phyloP scores from a whole-genome alignment of 2,797 vertebrate genomes.

The Neosalanx taihuensis region DNA sequence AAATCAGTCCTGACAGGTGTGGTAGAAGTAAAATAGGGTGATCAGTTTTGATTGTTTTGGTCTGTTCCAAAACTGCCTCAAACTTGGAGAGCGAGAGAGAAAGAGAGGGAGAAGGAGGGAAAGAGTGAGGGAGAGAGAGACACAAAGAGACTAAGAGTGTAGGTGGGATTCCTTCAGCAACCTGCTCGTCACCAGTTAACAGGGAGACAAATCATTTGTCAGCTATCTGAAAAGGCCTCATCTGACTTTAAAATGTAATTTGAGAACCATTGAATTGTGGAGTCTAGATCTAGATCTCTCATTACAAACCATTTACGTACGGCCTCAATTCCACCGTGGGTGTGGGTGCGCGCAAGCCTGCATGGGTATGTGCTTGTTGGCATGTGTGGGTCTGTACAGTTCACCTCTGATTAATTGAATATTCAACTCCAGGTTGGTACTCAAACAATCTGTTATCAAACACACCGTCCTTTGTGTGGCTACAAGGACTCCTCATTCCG shows the following conservation, averaged over 20 bases:
- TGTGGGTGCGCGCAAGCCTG: slow-evolving; percentile 17
- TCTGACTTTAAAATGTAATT: slow-evolving; percentile 79
- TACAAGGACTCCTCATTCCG: slow-evolving; percentile 68
- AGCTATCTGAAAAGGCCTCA: slow-evolving; percentile 67
- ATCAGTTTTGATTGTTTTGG: background rate
- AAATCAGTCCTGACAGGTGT: background rate
- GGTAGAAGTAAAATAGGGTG: background rate
- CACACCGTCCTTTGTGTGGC: slow-evolving; percentile 29
- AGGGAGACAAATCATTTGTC: slow-evolving; percentile 64
- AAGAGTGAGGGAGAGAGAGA: background rate
- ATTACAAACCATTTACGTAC: slow-evolving; percentile 68
- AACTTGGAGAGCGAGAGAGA: background rate
- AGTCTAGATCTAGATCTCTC: slow-evolving; percentile 57
- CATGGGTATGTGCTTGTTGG: background rate
- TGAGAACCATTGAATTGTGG: slow-evolving; percentile 73
- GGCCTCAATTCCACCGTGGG: slow-evolving; percentile 43
- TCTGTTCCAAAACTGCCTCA: background rate
- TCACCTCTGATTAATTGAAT: slow-evolving; percentile 1
- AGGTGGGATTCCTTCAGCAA: slow-evolving; percentile 17
- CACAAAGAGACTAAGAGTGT: background rate
- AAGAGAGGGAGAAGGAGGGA: background rate
- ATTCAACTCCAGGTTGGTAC: slow-evolving; percentile 35
- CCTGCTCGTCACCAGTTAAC: slow-evolving; percentile 40
- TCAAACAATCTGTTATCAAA: slow-evolving; percentile 45
- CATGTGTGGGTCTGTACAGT: background rate